Conservation (phyloP, 2,113 vertebrate genomes). For the Centropus bengalensis region DNA sequence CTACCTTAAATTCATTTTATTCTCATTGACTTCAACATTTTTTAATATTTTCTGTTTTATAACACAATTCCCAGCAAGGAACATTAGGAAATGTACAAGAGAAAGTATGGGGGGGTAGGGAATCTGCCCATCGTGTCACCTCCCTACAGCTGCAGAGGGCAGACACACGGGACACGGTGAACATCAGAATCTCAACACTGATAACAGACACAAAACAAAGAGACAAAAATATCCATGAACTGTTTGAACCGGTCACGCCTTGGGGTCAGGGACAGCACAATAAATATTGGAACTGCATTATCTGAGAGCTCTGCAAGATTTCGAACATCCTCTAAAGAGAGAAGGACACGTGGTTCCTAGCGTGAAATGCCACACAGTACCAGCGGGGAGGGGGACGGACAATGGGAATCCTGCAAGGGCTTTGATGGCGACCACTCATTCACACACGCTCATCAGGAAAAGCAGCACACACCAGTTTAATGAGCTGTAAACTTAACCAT, state of each 20-base stretch:
- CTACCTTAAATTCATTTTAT: constrained; percentile 79
- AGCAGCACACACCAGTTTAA: constrained; percentile 58
- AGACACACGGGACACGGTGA: constrained; percentile 64
- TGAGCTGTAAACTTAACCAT: constrained; percentile 59
- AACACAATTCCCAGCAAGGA: constrained; percentile 77
- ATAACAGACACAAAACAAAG: constrained; percentile 69
- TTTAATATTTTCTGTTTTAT: neutral
- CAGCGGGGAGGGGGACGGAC: constrained; percentile 43
- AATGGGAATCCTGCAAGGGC: constrained; percentile 44
- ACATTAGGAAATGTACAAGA: constrained; percentile 73
- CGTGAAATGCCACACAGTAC: constrained; percentile 72
- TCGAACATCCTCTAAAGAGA: constrained; percentile 74
- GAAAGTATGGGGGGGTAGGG: constrained; percentile 37
- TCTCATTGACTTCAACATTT: constrained; percentile 73
- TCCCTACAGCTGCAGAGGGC: constrained; percentile 56
- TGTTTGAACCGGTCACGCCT: constrained; percentile 74
- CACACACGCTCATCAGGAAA: constrained; percentile 57
- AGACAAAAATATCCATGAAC: constrained; percentile 74
- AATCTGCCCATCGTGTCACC: constrained; percentile 45
- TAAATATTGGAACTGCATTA: constrained; percentile 80
- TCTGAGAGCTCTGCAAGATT: constrained; percentile 73
- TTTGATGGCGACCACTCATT: constrained; percentile 51
- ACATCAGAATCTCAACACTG: constrained; percentile 76
- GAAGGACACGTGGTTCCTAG: constrained; percentile 68
- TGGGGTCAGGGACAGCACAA: constrained; percentile 76